Percentiles rank a stretch among this genome's conserved stretches.
phyloP scores from a whole-genome alignment of 2,797 vertebrate species.

The Varecia variegata region DNA sequence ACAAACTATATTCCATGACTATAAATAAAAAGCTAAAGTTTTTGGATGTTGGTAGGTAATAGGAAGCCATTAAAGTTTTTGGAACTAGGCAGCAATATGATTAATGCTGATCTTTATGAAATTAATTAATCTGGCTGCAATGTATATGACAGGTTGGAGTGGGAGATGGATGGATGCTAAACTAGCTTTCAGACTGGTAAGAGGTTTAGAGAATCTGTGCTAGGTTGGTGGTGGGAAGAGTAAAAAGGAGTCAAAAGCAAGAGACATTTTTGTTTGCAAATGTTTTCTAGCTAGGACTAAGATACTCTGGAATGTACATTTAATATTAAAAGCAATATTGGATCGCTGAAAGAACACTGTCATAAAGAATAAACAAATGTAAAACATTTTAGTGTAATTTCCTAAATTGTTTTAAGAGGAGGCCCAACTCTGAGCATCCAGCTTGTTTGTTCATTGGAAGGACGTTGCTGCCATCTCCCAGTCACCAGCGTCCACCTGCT shows the following conservation, averaged over 20 bases:
- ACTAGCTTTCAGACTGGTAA: neutral
- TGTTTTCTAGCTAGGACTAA: neutral
- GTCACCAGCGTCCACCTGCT: neutral
- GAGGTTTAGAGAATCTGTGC: neutral
- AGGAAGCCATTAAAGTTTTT: neutral
- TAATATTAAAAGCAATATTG: slow-evolving; percentile 28
- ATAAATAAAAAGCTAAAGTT: neutral
- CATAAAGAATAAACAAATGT: slow-evolving; percentile 15
- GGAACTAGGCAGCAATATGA: neutral
- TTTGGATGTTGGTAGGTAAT: neutral
- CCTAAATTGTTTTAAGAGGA: neutral
- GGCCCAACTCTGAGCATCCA: neutral
- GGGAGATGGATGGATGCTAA: neutral
- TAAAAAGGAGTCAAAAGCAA: neutral
- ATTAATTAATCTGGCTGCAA: neutral
- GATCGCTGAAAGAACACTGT: neutral
- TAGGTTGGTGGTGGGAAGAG: neutral
- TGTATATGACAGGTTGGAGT: neutral
- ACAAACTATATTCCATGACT: neutral
- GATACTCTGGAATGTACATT: neutral
- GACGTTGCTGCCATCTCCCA: neutral
- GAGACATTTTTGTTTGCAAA: neutral
- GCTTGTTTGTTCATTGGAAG: neutral
- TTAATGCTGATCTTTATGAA: neutral
- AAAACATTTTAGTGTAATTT: slow-evolving; percentile 32